Conservation (phyloP, 2,113 vertebrate species). For the Arenaria interpres region DNA sequence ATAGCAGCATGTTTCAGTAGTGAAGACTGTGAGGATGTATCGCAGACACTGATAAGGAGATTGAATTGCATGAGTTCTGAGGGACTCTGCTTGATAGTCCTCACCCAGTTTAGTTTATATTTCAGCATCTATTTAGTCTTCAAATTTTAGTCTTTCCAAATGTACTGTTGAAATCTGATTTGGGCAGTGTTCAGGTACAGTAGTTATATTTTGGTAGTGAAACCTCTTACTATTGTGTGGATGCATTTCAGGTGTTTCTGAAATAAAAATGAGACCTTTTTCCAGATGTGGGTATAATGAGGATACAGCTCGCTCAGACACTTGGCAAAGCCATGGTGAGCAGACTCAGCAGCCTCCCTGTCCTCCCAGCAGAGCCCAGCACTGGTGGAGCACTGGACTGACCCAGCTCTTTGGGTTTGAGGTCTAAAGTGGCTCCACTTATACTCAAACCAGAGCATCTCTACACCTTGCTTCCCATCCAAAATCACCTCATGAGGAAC, state of each 20-base stretch:
- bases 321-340: accelerated
- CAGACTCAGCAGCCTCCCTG: not conserved
- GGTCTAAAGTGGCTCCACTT: not conserved
- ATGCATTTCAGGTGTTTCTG: not conserved
- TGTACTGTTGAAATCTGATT: not conserved
- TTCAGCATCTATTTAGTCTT: not conserved
- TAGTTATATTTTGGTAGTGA: not conserved
- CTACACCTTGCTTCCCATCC: not conserved
- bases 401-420: not conserved
- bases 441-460: not conserved
- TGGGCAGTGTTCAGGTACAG: not conserved
- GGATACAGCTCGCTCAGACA: not conserved
- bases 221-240: not conserved
- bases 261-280: not conserved
- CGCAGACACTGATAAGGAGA: not conserved
- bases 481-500: not conserved
- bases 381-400: not conserved
- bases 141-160: not conserved
- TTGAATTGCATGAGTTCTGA: not conserved
- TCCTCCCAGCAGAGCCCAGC: accelerated
- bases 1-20: not conserved
- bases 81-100: accelerated
- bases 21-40: not conserved
- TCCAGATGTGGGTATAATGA: not conserved
- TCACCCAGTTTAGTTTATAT: not conserved